A percentile compares a stretch with the other conserved stretches of the same genome.
These are phyloP conservation scores for Drosophila dives DNA, from an alignment of 2,888 invertebrate genomes.

Conservation along the genomic window DNA sequence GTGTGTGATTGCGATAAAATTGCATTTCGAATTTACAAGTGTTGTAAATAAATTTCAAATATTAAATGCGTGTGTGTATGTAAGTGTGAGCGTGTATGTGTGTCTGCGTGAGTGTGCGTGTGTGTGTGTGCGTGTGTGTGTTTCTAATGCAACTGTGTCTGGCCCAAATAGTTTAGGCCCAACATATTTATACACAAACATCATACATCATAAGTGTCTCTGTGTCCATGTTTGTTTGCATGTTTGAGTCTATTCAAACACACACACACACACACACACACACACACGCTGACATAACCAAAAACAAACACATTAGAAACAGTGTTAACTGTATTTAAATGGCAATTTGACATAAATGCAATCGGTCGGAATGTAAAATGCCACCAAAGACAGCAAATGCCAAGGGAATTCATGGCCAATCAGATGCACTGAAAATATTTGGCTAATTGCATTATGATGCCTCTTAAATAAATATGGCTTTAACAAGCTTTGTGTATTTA, in stretches of 20 bases:
- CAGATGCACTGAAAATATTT: constrained; percentile 2
- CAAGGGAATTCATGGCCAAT: not conserved
- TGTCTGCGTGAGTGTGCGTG: constrained; percentile 12
- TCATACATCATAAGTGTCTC: not conserved
- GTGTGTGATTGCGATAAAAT: constrained; percentile 51
- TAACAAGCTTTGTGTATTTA: not conserved
- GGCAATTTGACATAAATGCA: constrained; percentile 49
- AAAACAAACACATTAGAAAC: constrained; percentile 26
- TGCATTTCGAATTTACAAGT: constrained; percentile 61
- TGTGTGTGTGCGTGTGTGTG: constrained; percentile 14
- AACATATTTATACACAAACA: not conserved
- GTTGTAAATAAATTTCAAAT: constrained; percentile 52
- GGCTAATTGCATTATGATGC: not conserved
- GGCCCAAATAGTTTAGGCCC: not conserved
- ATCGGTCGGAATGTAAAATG: constrained; percentile 25
- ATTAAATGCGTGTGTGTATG: constrained; percentile 11
- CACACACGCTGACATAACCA: constrained; percentile 4
- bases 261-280: constrained; percentile 17
- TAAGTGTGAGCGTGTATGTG: constrained; percentile 13
- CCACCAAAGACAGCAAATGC: constrained; percentile 27
- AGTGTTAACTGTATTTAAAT: constrained; percentile 48
- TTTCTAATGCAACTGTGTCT: not conserved
- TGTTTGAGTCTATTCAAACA: constrained; percentile 27
- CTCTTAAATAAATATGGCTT: not conserved
- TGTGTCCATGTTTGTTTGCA: constrained; percentile 22